Evolutionary conservation across 1,140 invertebrate genomes (phyloP), one percentile per base, ranked within the genome.

Genomic region (Calliopsis andreniformis): DNA sequence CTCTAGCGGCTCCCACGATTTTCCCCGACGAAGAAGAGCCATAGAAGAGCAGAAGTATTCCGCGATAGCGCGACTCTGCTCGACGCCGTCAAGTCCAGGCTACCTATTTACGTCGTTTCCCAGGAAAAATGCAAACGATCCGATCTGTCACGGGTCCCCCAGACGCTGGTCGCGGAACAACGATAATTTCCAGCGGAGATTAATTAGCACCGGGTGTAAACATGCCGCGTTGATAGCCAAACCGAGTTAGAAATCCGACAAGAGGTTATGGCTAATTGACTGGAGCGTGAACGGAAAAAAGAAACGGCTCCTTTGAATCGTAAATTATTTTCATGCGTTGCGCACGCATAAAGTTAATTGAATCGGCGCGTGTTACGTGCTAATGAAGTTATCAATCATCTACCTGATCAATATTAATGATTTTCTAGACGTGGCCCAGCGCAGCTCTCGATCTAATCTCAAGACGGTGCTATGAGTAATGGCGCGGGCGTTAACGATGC

Each of bases 371-470:
- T 71, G 68, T 39, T 43, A 28, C 59, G 47, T 39, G 68, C 72
- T 75, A 75, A 75, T 66, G 51, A 75, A 75, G 59, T 56, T 72
- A 63, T 78, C 76, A 47, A 58, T 71, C 58, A 78, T 72, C 68
- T 47, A 30, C 39, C 30, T 71, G 76, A 78, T 71, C 68, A 78
- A 78, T 78, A 78, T 78, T 78, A 78, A 78, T 78, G 68, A 71
- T 56, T 72, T 72, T 58, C 71, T 67, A 75, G 62, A 35, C 62
- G 51, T 2, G 43, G 62, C 20, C n/a, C 39, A 25, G 7, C 7
- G 28, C 30, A 2, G 5, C n/a, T 49, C 6, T 35, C 3, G 69
- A 78, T 72, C 59, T 63, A 69, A 70, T 76, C 55, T 76, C 20
- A 25, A 61, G 42, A 51, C 45, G 53, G 12, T 39, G 56, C 5